Evolutionary conservation across 2,113 vertebrate species (phyloP), one percentile per base, ranked within the genome.

Genomic region (Gadus macrocephalus): DNA sequence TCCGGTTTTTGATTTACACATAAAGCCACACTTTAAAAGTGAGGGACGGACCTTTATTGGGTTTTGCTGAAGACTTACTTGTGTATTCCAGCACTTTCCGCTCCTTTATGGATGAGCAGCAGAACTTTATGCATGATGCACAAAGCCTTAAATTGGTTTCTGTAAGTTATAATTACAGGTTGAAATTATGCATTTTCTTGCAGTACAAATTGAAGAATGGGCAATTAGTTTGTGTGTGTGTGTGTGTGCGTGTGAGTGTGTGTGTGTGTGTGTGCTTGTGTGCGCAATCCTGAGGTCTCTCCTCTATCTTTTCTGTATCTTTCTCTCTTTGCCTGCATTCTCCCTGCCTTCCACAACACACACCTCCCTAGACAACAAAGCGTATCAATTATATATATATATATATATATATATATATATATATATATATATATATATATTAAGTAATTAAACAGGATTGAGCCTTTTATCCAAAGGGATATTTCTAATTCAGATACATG

Each of bases 151-250:
- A 66, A 75, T 65, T 12, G 0, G 22, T 65, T 69, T 68, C 15
- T 1, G 19, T 65, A 8, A 76, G 42, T 53, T 53, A 49, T 66
- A 66, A 66, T 49, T 66, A 19, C 14, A 66, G 64, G 35, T 60
- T 66, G 69, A 16, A 2, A 20, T 53, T 69, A 68, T 63, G 27
- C 17, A 38, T 3, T 66, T 65, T 65, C 16, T 65, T n/a, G 22
- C 28, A 16, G 64, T 66, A 53, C 35, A 53, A 62, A 28, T 27
- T 61, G 15, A n/a, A 11, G 27, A 63, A 63, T 67, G 58, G 56
- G 1, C 35, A 12, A 35, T 38, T 58, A 74, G 67, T 35, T 22
- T 67, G 31, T 56, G 27, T 58, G 15, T 31, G 22, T 58, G 65
- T 67, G 65, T 66, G 27, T 68, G 56, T 20, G 56, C 60, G 56